These are phyloP conservation scores for Pyrocephalus nanus DNA, from an alignment of 2,797 vertebrate genomes.

Conservation along the genomic window DNA sequence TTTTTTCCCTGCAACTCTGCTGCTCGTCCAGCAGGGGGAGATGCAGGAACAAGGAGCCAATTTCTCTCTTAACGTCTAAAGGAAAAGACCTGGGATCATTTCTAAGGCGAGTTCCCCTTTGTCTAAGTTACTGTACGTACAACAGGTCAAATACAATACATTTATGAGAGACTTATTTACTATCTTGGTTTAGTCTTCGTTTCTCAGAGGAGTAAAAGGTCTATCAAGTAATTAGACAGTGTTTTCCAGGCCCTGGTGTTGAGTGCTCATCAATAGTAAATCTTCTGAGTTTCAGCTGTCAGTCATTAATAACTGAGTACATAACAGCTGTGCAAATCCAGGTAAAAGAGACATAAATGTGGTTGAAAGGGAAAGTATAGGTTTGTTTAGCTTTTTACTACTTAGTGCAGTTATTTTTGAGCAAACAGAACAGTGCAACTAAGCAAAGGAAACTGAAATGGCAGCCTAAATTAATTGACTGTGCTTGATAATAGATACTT, in stretches of 20 bases:
- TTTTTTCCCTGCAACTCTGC: background rate
- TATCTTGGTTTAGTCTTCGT: background rate
- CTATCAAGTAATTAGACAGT: background rate
- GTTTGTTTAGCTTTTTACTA: background rate
- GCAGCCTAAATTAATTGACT: background rate
- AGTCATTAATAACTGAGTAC: background rate
- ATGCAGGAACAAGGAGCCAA: constrained; percentile 24
- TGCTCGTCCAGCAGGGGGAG: constrained; percentile 56
- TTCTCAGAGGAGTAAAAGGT: background rate
- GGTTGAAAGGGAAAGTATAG: background rate
- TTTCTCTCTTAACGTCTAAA: background rate
- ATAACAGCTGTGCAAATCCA: background rate
- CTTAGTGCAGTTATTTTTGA: background rate
- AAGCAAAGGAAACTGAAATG: background rate
- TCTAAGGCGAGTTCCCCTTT: background rate
- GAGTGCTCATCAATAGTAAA: background rate
- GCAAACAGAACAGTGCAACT: background rate
- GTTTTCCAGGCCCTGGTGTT: background rate
- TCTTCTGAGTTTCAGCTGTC: background rate
- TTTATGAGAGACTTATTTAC: background rate
- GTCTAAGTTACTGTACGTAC: background rate
- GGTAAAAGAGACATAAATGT: background rate
- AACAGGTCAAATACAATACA: background rate
- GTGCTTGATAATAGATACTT: background rate
- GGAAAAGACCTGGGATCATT: background rate